Evolutionary conservation across 2,113 vertebrate genomes (phyloP), one percentile per base, ranked within the genome.

Genomic region (Sapayoa aenigma): DNA sequence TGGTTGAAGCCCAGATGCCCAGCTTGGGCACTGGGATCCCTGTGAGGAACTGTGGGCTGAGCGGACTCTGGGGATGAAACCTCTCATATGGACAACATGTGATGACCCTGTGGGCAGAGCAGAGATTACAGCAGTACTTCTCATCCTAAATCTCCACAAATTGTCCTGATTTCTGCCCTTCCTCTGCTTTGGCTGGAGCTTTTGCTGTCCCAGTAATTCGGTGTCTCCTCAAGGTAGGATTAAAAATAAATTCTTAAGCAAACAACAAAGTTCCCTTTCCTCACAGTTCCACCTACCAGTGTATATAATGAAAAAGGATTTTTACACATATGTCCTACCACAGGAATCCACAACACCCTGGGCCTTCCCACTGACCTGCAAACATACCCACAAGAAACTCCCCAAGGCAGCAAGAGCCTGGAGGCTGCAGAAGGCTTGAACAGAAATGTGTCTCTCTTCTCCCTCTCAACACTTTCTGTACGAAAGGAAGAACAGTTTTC

Each of bases 11-110:
- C 88, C 66, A 55, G 49, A 16, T 55, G 11, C 47, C 35, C 21
- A 14, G 3, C 11, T 5, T 0, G 0, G 30, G 47, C 42, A 20
- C 73, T 14, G 62, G 11, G n/a, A 10, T 50, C 24, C 22, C 20
- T 17, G 14, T 42, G 53, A 41, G 58, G 25, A 67, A 3, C n/a
- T 20, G 9, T 6, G 44, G 33, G 24, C 68, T 67, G 65, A 75
- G 67, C 27, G 24, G 49, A 22, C 23, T 87, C 16, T 47, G 73
- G 56, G 63, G 41, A 8, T n/a, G 39, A 42, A 73, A 47, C 12
- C 19, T 73, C 44, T 18, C 18, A 7, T 13, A 5, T 16, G 55
- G 39, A 15, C 30, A 33, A 16, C 1, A 5, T 1, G 4, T 17
- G 41, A 11, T 9, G n/a, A 7, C 14, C 13, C 52, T 10, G 44